Conservation (phyloP, 1,140 invertebrate species). For the Drosophila melanica region DNA sequence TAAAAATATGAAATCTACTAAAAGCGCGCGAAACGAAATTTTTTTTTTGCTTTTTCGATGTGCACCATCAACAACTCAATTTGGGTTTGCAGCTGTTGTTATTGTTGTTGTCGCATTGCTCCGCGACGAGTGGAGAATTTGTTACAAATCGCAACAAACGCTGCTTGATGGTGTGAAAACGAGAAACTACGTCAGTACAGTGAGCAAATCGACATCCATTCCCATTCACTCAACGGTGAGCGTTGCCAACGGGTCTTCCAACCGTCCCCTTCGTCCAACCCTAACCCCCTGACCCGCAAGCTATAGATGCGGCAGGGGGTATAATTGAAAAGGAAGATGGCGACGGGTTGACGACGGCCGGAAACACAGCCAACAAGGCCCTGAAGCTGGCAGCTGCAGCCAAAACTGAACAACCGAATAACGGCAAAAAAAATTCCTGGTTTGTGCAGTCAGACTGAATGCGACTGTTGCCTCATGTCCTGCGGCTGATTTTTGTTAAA, state of each 20-base stretch:
- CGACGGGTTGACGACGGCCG: slow-evolving; percentile 61
- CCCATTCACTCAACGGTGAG: slow-evolving; percentile 21
- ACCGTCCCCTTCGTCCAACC: neutral
- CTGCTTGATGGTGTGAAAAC: slow-evolving; percentile 77
- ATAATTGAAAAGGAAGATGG: slow-evolving; percentile 80
- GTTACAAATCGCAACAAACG: slow-evolving; percentile 69
- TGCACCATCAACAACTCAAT: slow-evolving; percentile 70
- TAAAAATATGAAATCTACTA: slow-evolving; percentile 33
- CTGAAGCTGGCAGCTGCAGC: slow-evolving; percentile 41
- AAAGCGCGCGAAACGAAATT: slow-evolving; percentile 39
- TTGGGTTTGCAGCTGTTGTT: slow-evolving; percentile 42
- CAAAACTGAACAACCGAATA: slow-evolving; percentile 26
- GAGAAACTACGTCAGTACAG: slow-evolving; percentile 54
- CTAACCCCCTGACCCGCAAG: slow-evolving; percentile 14
- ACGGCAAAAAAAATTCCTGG: slow-evolving; percentile 20
- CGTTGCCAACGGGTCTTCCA: slow-evolving; percentile 16
- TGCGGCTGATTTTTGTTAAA: slow-evolving; percentile 29
- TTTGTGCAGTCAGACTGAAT: slow-evolving; percentile 33
- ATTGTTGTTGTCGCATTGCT: slow-evolving; percentile 18
- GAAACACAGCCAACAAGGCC: slow-evolving; percentile 63
- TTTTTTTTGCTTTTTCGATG: slow-evolving; percentile 67
- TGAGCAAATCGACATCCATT: slow-evolving; percentile 61
- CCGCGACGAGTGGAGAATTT: slow-evolving; percentile 46
- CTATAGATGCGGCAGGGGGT: slow-evolving; percentile 5
- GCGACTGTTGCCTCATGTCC: slow-evolving; percentile 32